Base-by-base conservation (phyloP, 2,888 invertebrate species). In the Lasioglossum pauxillum region DNA sequence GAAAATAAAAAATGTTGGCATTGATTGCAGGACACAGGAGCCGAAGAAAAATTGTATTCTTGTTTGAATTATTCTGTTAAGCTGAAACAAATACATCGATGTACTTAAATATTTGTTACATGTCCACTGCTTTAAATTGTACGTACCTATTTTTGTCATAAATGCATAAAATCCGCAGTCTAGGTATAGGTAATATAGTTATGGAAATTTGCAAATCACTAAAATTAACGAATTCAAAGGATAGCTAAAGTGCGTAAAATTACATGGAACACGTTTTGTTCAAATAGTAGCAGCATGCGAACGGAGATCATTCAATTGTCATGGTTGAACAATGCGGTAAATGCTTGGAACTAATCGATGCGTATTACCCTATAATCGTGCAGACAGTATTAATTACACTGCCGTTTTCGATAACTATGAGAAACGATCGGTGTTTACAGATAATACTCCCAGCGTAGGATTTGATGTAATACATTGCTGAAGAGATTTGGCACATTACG, bases 391-490 rank as follows among this genome's bases (percentile, higher is more conserved):
- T 93, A 92, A 92, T 92, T 92, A 90, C 90, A 89, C 88, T 86
- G 90, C 89, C 90, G 87, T 92, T 92, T 90, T 91, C 91, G 88
- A 92, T 90, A 88, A 88, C 91, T 86, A 83, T 82, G 89, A 85
- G 79, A 76, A 85, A 87, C 81, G 86, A 85, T 88, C 78, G 74
- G 69, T 82, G 88, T 84, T 88, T 83, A 86, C 80, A 67, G 82
- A 82, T 85, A 85, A 82, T 87, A 87, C 87, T 80, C 88, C 85
- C 83, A 86, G 74, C 75, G 77, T 69, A 78, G 74, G 72, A 82
- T 84, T 89, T 84, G 74, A 87, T 80, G 90, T 77, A 83, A 86
- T 83, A 67, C 72, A 83, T 89, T 86, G 80, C 79, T 80, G 80
- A 78, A 81, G 84, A 83, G 85, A 88, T 83, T 88, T 78, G 88